Evolutionary conservation across 2,797 vertebrate genomes (phyloP), one percentile per base, ranked within the genome.

Genomic region (Hippopotamyrus pictus): DNA sequence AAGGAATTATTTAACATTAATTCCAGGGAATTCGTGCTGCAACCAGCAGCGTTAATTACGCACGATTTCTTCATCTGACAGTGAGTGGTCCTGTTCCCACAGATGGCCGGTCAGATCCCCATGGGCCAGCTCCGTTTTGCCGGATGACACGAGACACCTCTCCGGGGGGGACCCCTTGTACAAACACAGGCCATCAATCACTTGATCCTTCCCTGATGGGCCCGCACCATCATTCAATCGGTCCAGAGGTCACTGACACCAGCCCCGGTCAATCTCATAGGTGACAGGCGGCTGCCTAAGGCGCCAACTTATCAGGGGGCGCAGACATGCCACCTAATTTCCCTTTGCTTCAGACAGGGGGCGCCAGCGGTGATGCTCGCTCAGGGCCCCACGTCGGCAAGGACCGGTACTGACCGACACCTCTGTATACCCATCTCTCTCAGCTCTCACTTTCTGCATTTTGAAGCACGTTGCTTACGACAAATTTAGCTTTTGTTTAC

Each of bases 41-140:
- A 51, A 29, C 29, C 89, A 53, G 29, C 44, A 89, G 46, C 46
- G 51, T 89, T 86, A 50, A 73, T 73, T 89, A 86, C 44, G 69
- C 14, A 17, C 37, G 4, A 85, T 51, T 73, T 57, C 29, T 44
- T 41, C 46, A 14, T 89, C 29, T 53, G 59, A 53, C 44, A 73
- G 29, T 7, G 62, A 85, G 79, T 8, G 17, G 53, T 25, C 3
- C 22, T 44, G 17, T 7, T 59, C 17, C 8, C 6, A 62, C 86
- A 65, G 37, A 46, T 44, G 29, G 29, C 19, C 8, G 8, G 48
- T 44, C 17, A 29, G 37, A 53, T 46, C 86, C 88, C 54, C 22
- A 73, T 41, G 48, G 76, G 76, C 86, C 11, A 22, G 51, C 37
- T 44, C 73, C 6, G 33, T 48, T 22, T 62, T 22, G 19, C 9